These are phyloP conservation scores for Fundulus diaphanus DNA, from an alignment of 2,797 vertebrate genomes.

Conservation along the genomic window DNA sequence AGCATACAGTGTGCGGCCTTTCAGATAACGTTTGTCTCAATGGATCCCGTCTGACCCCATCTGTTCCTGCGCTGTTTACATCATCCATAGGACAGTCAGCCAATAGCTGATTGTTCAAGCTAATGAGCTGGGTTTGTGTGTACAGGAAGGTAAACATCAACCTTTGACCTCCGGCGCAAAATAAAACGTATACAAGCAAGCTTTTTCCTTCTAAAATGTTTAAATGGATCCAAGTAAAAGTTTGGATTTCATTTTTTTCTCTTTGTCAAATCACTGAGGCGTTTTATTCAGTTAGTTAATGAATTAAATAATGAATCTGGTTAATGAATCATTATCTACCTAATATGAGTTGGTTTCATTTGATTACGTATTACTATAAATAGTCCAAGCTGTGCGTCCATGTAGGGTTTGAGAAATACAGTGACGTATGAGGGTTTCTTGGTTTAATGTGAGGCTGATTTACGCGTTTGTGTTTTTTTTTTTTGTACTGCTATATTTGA, in stretches of 20 bases:
- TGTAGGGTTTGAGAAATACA: background rate
- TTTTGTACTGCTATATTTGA: constrained; percentile 42
- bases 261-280: constrained; percentile 29
- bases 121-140: constrained; percentile 3
- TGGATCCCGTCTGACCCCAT: constrained; percentile 55
- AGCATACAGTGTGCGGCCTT: constrained; percentile 75
- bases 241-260: constrained; percentile 9
- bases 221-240: background rate
- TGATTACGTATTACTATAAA: constrained; percentile 7
- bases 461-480: constrained; percentile 9
- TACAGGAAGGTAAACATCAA: constrained; percentile 14
- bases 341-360: constrained; percentile 14
- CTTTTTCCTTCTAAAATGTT: background rate
- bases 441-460: constrained; percentile 1
- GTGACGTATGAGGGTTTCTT: background rate
- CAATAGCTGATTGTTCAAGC: constrained; percentile 48
- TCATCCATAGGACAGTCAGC: constrained; percentile 25
- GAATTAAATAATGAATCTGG: no score
- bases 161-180: constrained; percentile 27
- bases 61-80: constrained; percentile 43
- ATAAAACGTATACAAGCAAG: background rate
- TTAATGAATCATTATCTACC: constrained; percentile 31
- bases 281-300: constrained; percentile 49
- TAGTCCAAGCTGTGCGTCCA: background rate
- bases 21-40: constrained; percentile 78